Base-by-base conservation (phyloP, 2,797 vertebrate genomes). In the Falco cherrug region DNA sequence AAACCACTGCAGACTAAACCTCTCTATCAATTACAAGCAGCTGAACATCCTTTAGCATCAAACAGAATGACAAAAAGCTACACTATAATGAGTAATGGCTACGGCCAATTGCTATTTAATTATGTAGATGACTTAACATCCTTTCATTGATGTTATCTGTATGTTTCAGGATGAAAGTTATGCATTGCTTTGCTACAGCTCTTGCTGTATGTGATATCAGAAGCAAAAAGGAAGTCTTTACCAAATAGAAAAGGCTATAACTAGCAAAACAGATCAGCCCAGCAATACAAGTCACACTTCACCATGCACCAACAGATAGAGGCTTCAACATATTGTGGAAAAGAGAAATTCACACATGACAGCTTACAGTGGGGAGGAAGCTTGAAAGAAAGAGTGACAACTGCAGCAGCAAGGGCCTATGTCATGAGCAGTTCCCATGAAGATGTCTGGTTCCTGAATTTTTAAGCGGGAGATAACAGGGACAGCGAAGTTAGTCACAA, bases 31-130 rank as follows among this genome's bases (percentile, higher is more conserved):
- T 96, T 97, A 93, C 84, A 96, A 96, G 91, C 57, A 93, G 94
- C 93, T 92, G 96, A 97, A 96, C 89, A 96, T 95, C 63, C 74
- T 96, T 97, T 96, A 96, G 69, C 95, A 97, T 97, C 95, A 97
- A 97, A 97, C 87, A 97, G 90, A 98, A 98, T 96, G 92, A 97
- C 93, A 97, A 97, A 97, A 97, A 96, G 69, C 91, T 97, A 63
- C 87, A 94, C 69, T 95, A 89, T 95, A 96, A 97, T 95, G 91
- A 98, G 80, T 95, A 94, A 97, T 94, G 79, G 79, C 81, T 95
- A 95, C 96, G 79, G 87, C 97, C 95, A 97, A 96, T 97, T 95
- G 89, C 89, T 95, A 89, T 96, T 97, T 98, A 97, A 97, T 98
- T 98, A 97, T 95, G 94, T 65, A 97, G 93, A 97, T 97, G 97